These are phyloP conservation scores for Anadara kagoshimensis DNA, from an alignment of 1,140 invertebrate species.

Conservation along the genomic window DNA sequence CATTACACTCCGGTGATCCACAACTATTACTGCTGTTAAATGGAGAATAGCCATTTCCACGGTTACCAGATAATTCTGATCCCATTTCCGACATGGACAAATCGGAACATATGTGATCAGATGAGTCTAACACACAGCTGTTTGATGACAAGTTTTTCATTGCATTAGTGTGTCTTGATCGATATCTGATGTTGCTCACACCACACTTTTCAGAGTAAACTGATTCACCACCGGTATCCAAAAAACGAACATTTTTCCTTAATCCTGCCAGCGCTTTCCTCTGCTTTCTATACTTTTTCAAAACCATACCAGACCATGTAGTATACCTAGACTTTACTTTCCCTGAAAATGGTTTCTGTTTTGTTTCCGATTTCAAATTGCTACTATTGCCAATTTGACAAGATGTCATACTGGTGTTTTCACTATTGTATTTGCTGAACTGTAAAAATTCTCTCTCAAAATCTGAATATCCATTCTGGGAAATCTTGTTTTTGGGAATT, in stretches of 20 bases:
- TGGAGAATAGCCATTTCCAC: conserved; percentile 41
- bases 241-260: no score
- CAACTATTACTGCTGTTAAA: conserved; percentile 44
- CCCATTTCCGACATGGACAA: conserved; percentile 39
- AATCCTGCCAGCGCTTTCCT: background rate
- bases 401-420: no score
- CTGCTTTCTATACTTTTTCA: background rate
- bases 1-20: conserved; percentile 24
- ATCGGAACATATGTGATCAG: conserved; percentile 16
- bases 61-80: conserved; percentile 32
- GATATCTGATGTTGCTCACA: background rate
- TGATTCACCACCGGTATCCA: no score
- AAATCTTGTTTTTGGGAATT: no score
- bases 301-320: no score
- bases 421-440: no score
- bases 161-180: background rate
- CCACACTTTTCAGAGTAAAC: background rate
- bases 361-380: no score
- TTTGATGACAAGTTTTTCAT: conserved; percentile 6
- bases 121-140: conserved; percentile 11
- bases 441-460: no score
- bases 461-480: no score
- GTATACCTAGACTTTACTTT: no score
- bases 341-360: no score
- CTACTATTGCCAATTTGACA: no score